Evolutionary conservation across 2,113 vertebrate genomes (phyloP), one percentile per base, ranked within the genome.

Genomic region (Scortum barcoo): DNA sequence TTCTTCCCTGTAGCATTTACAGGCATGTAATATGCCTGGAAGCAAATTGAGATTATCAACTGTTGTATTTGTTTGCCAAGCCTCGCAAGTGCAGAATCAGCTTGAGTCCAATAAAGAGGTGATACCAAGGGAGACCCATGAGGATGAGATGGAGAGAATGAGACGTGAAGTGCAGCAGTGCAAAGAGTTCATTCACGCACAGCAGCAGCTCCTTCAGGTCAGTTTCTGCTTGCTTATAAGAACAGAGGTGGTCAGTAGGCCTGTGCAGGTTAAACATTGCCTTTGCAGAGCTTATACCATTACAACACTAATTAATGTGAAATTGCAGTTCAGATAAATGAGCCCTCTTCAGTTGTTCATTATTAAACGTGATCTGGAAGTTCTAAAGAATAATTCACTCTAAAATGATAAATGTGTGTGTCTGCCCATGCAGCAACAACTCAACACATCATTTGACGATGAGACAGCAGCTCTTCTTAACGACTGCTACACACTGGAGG

Each of bases 131-230:
- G 96, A 97, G 84, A 95, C 95, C 26, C 97, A 99, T 3, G 97
- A 99, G 78, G 94, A 97, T 60, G 97, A 98, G 93, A 96, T 97
- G 68, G 97, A 97, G 88, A 95, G 94, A 67, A 94, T 99, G 20
- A 96, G 96, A 84, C 53, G 94, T 77, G 98, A 99, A 93, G 97
- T 99, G 86, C 97, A 97, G 58, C 97, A 98, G 7, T 99, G 97
- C 90, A 98, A 96, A 92, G 98, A 99, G 88, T 98, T 98, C 93
- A 98, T 99, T 84, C 97, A 97, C 85, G 96, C 96, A 36, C 98
- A 99, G 78, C 98, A 99, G 69, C 97, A 97, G 42, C 96, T 99
- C 69, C 93, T 98, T 38, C 97, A 99, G 97, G 98, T 99, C 89
- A 24, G 77, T 50, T 46, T 66, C 58, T 20, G 17, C 40, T 30